phyloP scores from a whole-genome alignment of 2,797 vertebrate genomes.

The Eleutherodactylus coqui region DNA sequence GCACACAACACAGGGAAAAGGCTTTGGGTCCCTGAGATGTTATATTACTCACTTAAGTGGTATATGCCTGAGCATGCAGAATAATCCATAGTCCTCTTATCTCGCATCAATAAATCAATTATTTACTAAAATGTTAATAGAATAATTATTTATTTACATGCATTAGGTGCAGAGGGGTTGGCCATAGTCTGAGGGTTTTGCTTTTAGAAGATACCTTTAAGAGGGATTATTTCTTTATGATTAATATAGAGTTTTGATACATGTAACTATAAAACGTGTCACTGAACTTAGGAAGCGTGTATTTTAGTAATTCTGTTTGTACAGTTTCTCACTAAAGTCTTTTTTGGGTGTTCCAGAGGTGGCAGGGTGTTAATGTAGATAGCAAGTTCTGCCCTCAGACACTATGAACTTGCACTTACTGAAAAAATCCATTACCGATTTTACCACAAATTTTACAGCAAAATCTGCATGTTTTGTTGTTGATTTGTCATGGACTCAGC shows the following conservation, averaged over 20 bases:
- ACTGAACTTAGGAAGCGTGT: too few relatives aligned
- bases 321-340: background rate
- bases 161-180: background rate
- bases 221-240: too few relatives aligned
- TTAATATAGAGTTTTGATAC: too few relatives aligned
- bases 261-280: too few relatives aligned
- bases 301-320: too few relatives aligned
- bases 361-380: background rate
- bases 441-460: too few relatives aligned
- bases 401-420: too few relatives aligned
- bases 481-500: too few relatives aligned
- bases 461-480: too few relatives aligned
- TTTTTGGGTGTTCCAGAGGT: background rate
- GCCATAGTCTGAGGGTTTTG: background rate
- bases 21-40: slow-evolving; percentile 18
- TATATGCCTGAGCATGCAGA: slow-evolving; percentile 30
- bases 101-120: slow-evolving; percentile 38
- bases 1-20: background rate
- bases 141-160: slow-evolving; percentile 24
- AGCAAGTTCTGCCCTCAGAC: too few relatives aligned
- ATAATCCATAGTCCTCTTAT: slow-evolving; percentile 14
- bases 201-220: background rate
- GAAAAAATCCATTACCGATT: too few relatives aligned
- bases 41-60: slow-evolving; percentile 23
- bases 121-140: slow-evolving; percentile 29